Evolutionary conservation across 2,113 vertebrate genomes (phyloP).

Genomic region (Donacobius atricapilla): DNA sequence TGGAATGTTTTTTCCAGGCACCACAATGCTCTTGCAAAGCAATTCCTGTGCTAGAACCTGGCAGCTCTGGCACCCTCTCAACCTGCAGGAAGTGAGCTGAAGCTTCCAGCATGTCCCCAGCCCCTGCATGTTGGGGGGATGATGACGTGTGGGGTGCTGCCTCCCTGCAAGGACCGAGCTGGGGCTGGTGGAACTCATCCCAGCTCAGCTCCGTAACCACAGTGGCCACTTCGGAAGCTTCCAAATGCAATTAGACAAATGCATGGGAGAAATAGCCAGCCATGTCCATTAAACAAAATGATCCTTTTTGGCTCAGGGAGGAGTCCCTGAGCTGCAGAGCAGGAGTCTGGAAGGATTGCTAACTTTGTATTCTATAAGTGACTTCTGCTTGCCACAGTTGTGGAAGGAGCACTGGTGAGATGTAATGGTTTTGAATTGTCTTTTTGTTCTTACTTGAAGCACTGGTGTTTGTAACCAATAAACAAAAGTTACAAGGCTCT

Average conservation of each 20-base stretch:
- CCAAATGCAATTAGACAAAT: slow-evolving; percentile 12
- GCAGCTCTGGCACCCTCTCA: neutral
- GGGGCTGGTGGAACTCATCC: neutral
- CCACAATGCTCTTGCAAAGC: neutral
- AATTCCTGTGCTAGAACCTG: neutral
- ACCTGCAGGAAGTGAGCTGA: neutral
- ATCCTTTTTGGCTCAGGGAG: slow-evolving; percentile 9
- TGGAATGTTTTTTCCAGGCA: neutral
- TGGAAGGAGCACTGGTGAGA: neutral
- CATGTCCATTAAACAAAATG: neutral
- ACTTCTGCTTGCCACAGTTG: neutral
- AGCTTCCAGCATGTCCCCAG: neutral
- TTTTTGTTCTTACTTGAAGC: neutral
- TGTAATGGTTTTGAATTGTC: neutral
- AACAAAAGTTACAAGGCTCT: neutral
- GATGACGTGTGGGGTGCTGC: neutral
- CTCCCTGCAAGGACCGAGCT: neutral
- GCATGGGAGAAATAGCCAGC: neutral
- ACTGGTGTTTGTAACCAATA: neutral
- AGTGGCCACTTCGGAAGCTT: neutral
- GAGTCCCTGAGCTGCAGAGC: neutral
- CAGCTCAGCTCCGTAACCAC: neutral
- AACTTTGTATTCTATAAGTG: neutral
- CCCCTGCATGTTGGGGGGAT: fast-evolving
- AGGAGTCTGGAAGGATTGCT: neutral